Percentiles rank a stretch among this genome's conserved stretches.
Conservation (phyloP, 2,888 invertebrate genomes). For the Macrosoma leucophasiata region DNA sequence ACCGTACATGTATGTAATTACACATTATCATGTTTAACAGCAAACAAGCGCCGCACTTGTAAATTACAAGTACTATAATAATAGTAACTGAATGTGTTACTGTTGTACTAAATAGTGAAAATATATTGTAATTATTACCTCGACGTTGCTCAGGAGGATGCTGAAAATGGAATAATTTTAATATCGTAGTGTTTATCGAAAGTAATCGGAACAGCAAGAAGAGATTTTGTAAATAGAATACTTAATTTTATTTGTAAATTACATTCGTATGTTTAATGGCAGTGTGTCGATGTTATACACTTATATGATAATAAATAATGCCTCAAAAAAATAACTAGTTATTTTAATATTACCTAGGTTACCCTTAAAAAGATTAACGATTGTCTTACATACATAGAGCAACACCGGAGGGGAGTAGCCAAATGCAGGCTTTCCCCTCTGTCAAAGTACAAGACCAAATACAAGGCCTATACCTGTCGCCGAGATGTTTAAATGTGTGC, state of each 20-base stretch:
- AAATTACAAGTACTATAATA: too few species aligned
- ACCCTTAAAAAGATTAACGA: too few species aligned
- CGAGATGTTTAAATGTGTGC: too few species aligned
- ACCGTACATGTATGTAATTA: too few species aligned
- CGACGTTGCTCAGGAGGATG: slow-evolving; percentile 46
- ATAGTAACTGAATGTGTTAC: slow-evolving; percentile 8
- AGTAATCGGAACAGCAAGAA: slow-evolving; percentile 39
- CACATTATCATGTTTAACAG: too few species aligned
- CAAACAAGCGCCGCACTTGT: too few species aligned
- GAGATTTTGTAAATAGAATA: slow-evolving; percentile 61
- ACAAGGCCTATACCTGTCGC: too few species aligned
- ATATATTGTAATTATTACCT: slow-evolving; percentile 24
- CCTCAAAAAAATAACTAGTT: slow-evolving; percentile 38
- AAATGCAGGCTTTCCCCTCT: too few species aligned
- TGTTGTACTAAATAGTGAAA: slow-evolving; percentile 7
- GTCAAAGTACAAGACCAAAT: too few species aligned
- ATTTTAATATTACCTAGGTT: slow-evolving; percentile 15
- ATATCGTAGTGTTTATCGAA: slow-evolving; percentile 26
- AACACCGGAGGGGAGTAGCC: too few species aligned
- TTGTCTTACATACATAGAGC: too few species aligned
- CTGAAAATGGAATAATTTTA: slow-evolving; percentile 28
- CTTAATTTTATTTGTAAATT: slow-evolving; percentile 66
- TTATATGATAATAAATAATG: slow-evolving; percentile 61
- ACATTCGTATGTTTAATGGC: slow-evolving; percentile 59
- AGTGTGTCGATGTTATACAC: slow-evolving; percentile 73